These are phyloP conservation scores for Mungos mungo DNA, from an alignment of 2,113 vertebrate genomes.

Conservation along the genomic window DNA sequence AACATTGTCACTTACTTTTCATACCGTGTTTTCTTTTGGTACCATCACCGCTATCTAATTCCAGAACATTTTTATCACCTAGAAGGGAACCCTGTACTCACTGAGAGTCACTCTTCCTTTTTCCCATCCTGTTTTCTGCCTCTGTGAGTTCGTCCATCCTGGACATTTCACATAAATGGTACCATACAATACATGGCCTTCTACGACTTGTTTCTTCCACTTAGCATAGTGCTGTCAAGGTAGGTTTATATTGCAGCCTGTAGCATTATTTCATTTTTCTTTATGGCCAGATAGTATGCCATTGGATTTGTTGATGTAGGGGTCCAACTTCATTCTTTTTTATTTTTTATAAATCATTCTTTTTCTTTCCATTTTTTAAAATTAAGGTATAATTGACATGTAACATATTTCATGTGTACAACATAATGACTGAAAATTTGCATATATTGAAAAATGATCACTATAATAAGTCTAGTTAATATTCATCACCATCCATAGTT, in stretches of 20 bases:
- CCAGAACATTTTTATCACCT: not conserved
- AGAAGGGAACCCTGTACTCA: too few species aligned
- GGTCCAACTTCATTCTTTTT: not conserved
- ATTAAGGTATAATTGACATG: not conserved
- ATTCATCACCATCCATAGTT: not conserved
- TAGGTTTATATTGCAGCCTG: fast-evolving
- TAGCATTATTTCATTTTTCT: not conserved
- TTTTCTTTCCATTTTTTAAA: not conserved
- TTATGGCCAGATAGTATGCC: not conserved
- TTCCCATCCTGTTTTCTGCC: not conserved
- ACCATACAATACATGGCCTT: not conserved
- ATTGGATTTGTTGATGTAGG: not conserved
- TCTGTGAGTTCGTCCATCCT: not conserved
- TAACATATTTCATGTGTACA: not conserved
- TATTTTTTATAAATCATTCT: not conserved
- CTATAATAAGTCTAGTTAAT: not conserved
- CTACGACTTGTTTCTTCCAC: not conserved
- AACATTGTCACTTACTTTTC: not conserved
- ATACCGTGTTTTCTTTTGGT: not conserved
- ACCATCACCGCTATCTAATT: not conserved
- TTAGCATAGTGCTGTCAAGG: not conserved
- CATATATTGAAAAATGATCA: not conserved
- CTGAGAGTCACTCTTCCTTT: too few species aligned
- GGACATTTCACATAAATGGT: not conserved
- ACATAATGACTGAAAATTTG: not conserved